Percentiles rank a stretch among this genome's conserved stretches.
Evolutionary conservation across 2,113 vertebrate species (phyloP).

Genomic region (Ceyx melanurus): DNA sequence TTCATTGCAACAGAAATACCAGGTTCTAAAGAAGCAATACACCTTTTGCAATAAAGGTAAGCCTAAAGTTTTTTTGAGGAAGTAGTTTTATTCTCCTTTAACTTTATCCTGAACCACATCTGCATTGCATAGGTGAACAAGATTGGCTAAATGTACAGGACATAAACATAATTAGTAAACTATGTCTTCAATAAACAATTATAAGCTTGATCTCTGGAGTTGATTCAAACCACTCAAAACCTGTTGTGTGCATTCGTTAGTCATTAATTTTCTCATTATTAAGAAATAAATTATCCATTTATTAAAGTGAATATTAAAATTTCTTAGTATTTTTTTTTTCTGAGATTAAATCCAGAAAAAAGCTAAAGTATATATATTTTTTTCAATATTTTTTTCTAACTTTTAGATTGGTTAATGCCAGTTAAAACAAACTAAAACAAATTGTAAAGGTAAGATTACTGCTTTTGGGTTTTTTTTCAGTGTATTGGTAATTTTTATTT

Average conservation of each 20-base stretch:
- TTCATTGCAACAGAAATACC: background rate
- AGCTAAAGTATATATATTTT: background rate
- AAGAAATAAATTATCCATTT: background rate
- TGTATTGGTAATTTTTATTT: background rate
- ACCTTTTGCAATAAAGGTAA: background rate
- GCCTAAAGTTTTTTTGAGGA: background rate
- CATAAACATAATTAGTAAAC: background rate
- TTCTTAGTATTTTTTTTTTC: background rate
- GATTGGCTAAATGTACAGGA: background rate
- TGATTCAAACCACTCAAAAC: background rate
- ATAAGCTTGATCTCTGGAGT: background rate
- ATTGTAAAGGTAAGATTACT: background rate
- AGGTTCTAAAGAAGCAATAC: background rate
- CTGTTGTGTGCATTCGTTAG: background rate
- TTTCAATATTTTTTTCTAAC: fast-evolving
- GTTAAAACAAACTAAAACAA: background rate
- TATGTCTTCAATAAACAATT: background rate
- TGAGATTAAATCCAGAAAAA: background rate
- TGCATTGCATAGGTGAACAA: background rate
- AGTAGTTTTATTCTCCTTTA: background rate
- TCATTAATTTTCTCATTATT: background rate
- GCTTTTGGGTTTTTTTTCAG: background rate
- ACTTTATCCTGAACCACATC: background rate
- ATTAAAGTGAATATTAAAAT: background rate
- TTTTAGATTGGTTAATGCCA: background rate